Base-by-base conservation (phyloP, 2,797 vertebrate genomes). In the Rousettus madagascariensis region DNA sequence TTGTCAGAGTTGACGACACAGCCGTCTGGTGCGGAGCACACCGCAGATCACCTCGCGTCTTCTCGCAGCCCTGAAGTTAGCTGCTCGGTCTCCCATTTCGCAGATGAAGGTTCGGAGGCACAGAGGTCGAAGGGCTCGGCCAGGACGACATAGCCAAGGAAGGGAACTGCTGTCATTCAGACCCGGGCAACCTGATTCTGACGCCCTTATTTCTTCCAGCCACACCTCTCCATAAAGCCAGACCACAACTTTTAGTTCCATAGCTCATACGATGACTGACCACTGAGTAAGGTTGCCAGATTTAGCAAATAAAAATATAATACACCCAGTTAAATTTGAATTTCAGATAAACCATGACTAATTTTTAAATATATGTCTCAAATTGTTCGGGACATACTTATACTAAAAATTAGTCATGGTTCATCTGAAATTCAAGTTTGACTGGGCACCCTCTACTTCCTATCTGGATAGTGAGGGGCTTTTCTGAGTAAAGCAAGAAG, bases 51-150 rank as follows among this genome's bases (percentile, higher is more conserved):
- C 20, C 83, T 33, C 16, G 15, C 16, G 33, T 61, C 49, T 65
- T 22, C 41, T 1, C 30, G 15, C 22, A 46, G 16, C 43, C 13
- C 72, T 30, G 41, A 53, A 43, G 30, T 41, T 22, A 72, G 49
- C 53, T 2, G 65, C 8, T 11, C 5, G 1, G 1, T 15, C 92
- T 94, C 63, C 88, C 36, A 41, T 80, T 46, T 79, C 96, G 87
- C 97, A 98, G 95, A 96, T 57, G 95, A 93, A 95, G 97, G 91
- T 77, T 94, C 24, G 66, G 94, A 98, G 96, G 72, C 95, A 94
- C 71, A 8, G 22, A 93, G 86, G 71, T 1, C 2, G 43, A 86
- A 84, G 97, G 90, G 89, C 74, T 96, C 91, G 91, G 0, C 0
- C 46, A 46, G 61, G 82, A 36, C 87, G 59, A 65, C 19, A 7